Evolutionary conservation across 2,888 invertebrate genomes (phyloP), one percentile per base, ranked within the genome.

Genomic region (Microchrysa polita): DNA sequence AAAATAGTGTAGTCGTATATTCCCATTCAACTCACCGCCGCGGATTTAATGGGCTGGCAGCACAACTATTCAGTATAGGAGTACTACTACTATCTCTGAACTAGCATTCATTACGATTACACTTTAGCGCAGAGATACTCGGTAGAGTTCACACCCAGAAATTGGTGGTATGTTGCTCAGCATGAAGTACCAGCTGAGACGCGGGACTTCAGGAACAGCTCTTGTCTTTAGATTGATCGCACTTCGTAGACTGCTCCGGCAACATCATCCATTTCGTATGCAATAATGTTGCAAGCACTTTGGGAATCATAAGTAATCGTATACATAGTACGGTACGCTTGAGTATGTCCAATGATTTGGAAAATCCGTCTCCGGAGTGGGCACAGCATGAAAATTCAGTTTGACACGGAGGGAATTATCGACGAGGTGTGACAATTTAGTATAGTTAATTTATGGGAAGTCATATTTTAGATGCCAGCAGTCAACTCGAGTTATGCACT

Each of bases 401-500:
- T n/a, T n/a, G n/a, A n/a, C n/a, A n/a, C n/a, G n/a, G n/a, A n/a
- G n/a, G n/a, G n/a, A n/a, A n/a, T n/a, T n/a, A n/a, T 20, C 9
- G 48, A 18, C 7, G 27, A 63, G 63, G 72, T 73, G 61, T 73
- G 72, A 73, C 72, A 73, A 52, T 60, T 48, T 27, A 60, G n/a
- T 63, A 53, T 42, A 63, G 63, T 42, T 60, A 57, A 72, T 73
- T 63, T 61, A 63, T 73, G 16, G 18, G 27, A 22, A 18, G 20
- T 57, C 44, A 60, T 60, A 72, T 18, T 22, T 72, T 14, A 44
- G 22, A 44, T 69, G 63, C 63, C 63, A 63, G n/a, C 16, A 2
- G 27, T 7, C 27, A 34, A 34, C 27, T 34, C 27, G n/a, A 34
- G 27, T 34, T 34, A 34, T 34, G 27, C 27, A 34, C 27, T 34